These are phyloP conservation scores for Wasmannia auropunctata DNA, from an alignment of 1,140 invertebrate species.

Conservation along the genomic window DNA sequence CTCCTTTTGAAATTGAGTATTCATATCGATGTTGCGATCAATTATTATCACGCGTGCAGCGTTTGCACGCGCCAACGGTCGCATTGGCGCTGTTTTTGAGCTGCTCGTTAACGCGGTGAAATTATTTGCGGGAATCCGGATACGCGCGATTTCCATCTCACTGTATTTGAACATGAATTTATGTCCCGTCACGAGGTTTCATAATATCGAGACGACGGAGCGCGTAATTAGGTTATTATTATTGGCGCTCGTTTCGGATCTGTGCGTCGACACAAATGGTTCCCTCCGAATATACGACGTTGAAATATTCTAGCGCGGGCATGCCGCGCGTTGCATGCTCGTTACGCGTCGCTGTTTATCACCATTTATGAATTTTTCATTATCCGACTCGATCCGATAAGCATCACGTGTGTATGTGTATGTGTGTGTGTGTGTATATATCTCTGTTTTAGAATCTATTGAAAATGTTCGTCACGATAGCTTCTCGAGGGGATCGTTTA, in stretches of 20 bases:
- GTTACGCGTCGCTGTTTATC: constrained; percentile 9
- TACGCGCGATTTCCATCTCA: constrained; percentile 58
- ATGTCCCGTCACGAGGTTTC: constrained; percentile 49
- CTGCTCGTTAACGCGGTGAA: constrained; percentile 46
- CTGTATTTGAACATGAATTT: constrained; percentile 60
- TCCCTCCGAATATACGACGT: neutral
- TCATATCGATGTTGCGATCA: neutral
- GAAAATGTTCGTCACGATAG: neutral
- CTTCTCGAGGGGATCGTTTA: neutral
- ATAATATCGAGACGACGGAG: constrained; percentile 57
- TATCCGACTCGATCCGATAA: neutral
- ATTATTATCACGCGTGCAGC: neutral
- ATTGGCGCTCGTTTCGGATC: constrained; percentile 38
- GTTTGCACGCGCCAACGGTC: neutral
- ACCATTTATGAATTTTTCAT: constrained; percentile 25
- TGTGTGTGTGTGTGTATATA: too few relatives aligned
- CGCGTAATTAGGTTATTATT: constrained; percentile 55
- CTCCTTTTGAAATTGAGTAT: neutral
- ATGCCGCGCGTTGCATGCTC: neutral
- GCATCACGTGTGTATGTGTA: too few relatives aligned
- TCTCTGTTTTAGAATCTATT: constrained; percentile 8
- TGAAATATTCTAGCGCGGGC: neutral
- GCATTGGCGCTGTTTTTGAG: constrained; percentile 48
- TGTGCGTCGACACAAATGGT: constrained; percentile 37
- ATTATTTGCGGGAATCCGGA: constrained; percentile 47